Base-by-base conservation (phyloP, 2,888 invertebrate genomes). In the Scaptodrosophila latifasciaeformis region DNA sequence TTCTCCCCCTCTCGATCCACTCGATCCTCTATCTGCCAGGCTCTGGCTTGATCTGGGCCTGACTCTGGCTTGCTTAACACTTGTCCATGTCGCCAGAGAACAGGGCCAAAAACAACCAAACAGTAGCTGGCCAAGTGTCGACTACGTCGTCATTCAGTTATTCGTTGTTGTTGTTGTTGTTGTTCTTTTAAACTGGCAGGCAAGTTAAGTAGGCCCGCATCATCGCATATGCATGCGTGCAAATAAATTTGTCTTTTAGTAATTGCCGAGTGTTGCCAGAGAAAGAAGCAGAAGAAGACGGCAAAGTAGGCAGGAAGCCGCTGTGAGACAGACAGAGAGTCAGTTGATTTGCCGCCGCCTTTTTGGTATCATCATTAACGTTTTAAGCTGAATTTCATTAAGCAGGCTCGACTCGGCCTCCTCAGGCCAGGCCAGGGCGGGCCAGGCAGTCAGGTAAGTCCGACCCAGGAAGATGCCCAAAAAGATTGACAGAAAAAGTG, bases 231-330 rank as follows among this genome's bases (percentile, higher is more conserved):
- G 64, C 67, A 82, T 81, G 79, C 82, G 83, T 82, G 81, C 84
- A 84, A 84, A 82, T 82, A 83, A 82, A 82, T 82, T 82, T 82
- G 81, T 82, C 84, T 82, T 83, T 76, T 82, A 83, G 83, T 82
- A 82, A 82, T 84, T 84, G 82, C 82, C 65, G 55, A 59, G 74
- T 62, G 61, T 59, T 77, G 61, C 58, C 70, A 70, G n/a, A 70
- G 70, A 66, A 70, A 66, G 70, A 66, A 66, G 54, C 65, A 70
- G 51, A 44, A 57, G 42, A 37, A 34, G 29, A 7, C n/a, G 21
- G 34, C 18, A 42, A 5, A 35, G 21, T 19, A 7, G 17, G n/a
- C 12, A 12, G 43, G 45, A 27, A 39, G 43, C 19, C 5, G 27
- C 13, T 5, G 9, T 5, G 42, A 15, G 27, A 12, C n/a, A 6